Base-by-base conservation (phyloP, 2,113 vertebrate species). In the Casuarius casuarius region DNA sequence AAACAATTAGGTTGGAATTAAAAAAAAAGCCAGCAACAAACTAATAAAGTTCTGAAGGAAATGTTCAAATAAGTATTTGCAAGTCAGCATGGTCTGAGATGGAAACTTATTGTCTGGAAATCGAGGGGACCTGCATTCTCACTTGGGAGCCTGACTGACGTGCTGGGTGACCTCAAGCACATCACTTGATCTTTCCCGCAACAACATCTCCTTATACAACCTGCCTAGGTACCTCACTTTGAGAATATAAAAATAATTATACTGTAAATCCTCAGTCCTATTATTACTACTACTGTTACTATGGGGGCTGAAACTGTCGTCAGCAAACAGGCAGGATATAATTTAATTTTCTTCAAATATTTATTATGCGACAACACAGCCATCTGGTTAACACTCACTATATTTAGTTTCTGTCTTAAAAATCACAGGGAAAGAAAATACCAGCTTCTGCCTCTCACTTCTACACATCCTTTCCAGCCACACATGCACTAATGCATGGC, bases 321-420 rank as follows among this genome's bases (percentile, higher is more conserved):
- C 95, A 96, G 85, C 3, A 3, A 95, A 83, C 51, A 90, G 75
- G 75, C 91, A 94, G 78, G 87, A 94, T 65, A 83, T 87, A 93
- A 96, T 86, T 93, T 90, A 80, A 97, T 96, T 95, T 97, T 91
- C 92, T 87, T 94, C 92, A 96, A 95, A 95, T 96, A 97, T 96
- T 96, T 96, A 94, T 94, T 96, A 91, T 58, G 71, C 1, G 22
- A 96, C 93, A 94, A 80, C 72, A 86, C 1, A 90, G 40, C 93
- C 95, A 95, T 96, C 95, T 97, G 95, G 63, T 95, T 91, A 91
- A 91, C 75, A 90, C 90, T 80, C 61, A 38, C 78, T 92, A 68
- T 87, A 95, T 92, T 95, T 93, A 92, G 90, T 89, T 95, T 96
- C 81, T 68, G 25, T 51, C 94, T 92, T 91, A 88, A 92, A 95